These are phyloP conservation scores for Drosophila paulistorum DNA, from an alignment of 1,140 invertebrate species.

Conservation along the genomic window DNA sequence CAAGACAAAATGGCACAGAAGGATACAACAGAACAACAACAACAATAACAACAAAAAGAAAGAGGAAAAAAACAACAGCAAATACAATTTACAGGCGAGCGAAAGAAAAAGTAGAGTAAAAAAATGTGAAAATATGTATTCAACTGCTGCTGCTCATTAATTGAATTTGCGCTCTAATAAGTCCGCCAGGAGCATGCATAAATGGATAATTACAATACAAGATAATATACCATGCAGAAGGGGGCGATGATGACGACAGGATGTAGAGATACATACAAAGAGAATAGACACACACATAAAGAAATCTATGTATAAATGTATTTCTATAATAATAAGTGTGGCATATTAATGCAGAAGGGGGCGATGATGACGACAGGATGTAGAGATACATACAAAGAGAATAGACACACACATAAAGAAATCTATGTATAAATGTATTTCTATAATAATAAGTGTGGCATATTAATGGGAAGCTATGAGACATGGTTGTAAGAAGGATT, in stretches of 20 bases:
- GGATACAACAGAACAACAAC: constrained; percentile 5
- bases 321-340: neutral
- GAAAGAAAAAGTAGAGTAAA: neutral
- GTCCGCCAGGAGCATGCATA: constrained; percentile 29
- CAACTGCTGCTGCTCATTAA: constrained; percentile 60
- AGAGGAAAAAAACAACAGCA: constrained; percentile 34
- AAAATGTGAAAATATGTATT: constrained; percentile 22
- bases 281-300: neutral
- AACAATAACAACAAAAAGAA: constrained; percentile 1
- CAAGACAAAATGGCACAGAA: constrained; percentile 10
- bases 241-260: neutral
- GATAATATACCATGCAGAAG: neutral
- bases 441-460: neutral
- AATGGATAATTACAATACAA: constrained; percentile 19
- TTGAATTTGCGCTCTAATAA: constrained; percentile 73
- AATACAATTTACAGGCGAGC: constrained; percentile 27
- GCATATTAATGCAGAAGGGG: neutral
- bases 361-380: neutral
- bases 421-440: neutral
- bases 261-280: neutral
- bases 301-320: neutral
- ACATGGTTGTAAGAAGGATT: neutral
- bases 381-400: neutral
- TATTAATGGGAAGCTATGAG: neutral
- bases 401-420: neutral